Percentiles rank a stretch among this genome's conserved stretches.
phyloP scores from a whole-genome alignment of 2,888 invertebrate genomes.

The Eucera pruinosa region DNA sequence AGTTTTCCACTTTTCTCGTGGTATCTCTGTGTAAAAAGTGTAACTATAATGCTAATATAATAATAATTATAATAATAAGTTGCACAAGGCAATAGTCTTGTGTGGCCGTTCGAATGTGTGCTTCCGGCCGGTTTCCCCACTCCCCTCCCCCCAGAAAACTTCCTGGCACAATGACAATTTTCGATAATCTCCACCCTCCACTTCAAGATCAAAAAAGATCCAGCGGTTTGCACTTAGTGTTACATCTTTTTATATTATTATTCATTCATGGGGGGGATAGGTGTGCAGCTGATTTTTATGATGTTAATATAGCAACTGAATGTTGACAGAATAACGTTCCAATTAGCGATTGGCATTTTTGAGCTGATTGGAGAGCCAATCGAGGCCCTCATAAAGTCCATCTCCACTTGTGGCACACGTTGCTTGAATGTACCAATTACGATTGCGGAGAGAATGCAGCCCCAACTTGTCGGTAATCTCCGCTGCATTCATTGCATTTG shows the following conservation, averaged over 20 bases:
- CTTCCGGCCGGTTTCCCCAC: slow-evolving; percentile 69
- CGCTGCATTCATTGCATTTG: slow-evolving; percentile 99
- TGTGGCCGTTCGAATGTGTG: slow-evolving; percentile 75
- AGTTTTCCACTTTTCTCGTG: slow-evolving; percentile 76
- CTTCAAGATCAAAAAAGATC: slow-evolving; percentile 63
- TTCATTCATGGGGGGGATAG: slow-evolving; percentile 75
- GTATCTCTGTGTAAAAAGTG: slow-evolving; percentile 83
- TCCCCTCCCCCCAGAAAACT: slow-evolving; percentile 68
- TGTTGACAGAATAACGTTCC: slow-evolving; percentile 76
- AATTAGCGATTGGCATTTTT: slow-evolving; percentile 98
- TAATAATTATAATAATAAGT: slow-evolving; percentile 80
- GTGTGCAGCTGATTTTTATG: slow-evolving; percentile 77
- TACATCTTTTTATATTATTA: slow-evolving; percentile 68
- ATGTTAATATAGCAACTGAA: slow-evolving; percentile 81
- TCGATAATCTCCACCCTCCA: slow-evolving; percentile 69
- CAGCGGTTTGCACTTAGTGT: slow-evolving; percentile 64
- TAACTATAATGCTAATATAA: slow-evolving; percentile 82
- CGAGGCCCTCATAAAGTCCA: slow-evolving; percentile 99
- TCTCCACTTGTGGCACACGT: slow-evolving; percentile 99
- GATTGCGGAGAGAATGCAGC: slow-evolving; percentile 98
- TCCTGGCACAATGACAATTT: slow-evolving; percentile 70
- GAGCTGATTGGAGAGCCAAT: slow-evolving; percentile 99
- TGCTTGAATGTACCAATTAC: slow-evolving; percentile 99
- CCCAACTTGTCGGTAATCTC: slow-evolving; percentile 99
- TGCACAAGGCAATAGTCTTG: slow-evolving; percentile 82